Base-by-base conservation (phyloP, 2,888 invertebrate species). In the Neuroscelio doddi region DNA sequence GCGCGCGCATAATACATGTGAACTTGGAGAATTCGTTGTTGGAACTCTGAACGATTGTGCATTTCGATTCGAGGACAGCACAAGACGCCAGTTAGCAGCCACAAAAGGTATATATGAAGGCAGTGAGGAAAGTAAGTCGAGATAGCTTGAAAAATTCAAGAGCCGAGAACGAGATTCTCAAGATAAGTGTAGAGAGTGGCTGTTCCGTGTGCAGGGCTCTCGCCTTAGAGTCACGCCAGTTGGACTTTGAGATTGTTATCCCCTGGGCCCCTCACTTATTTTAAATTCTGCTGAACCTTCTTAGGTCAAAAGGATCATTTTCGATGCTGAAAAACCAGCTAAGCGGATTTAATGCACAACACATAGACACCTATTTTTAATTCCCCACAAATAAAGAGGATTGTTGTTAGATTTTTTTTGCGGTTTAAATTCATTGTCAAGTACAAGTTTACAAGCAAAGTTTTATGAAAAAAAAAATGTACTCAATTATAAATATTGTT, bases 121-220 rank as follows among this genome's bases (percentile, higher is more conserved):
- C 34, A 15, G 15, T 15, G 34, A 5, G 34, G 61, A 59, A 26
- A 46, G 51, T 55, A 41, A 39, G 38, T 34, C 45, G 24, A 52
- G 56, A 49, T 61, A 52, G 51, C 47, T 47, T 49, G 56, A 59
- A 65, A 65, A 59, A 61, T 65, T 65, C 56, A 34, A 56, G 44
- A 51, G 49, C 52, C 56, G 34, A 50, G 42, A 50, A 55, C 47
- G 47, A 56, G 65, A 61, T 65, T 24, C 12, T 47, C 51, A 44
- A 61, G 65, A 56, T 61, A 65, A 65, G 56, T 12, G n/a, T 17
- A 30, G 21, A 59, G 51, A 10, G 14, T 16, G 38, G 27, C 15
- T 50, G 15, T 44, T 45, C 14, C 46, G 36, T 34, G 57, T 39
- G 46, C 39, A 1, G 21, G 16, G 27, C 15, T 29, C 44, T 44